A percentile compares a stretch with the other conserved stretches of the same genome.
Evolutionary conservation across 2,113 vertebrate species (phyloP).

Genomic region (Psittacus erithacus): DNA sequence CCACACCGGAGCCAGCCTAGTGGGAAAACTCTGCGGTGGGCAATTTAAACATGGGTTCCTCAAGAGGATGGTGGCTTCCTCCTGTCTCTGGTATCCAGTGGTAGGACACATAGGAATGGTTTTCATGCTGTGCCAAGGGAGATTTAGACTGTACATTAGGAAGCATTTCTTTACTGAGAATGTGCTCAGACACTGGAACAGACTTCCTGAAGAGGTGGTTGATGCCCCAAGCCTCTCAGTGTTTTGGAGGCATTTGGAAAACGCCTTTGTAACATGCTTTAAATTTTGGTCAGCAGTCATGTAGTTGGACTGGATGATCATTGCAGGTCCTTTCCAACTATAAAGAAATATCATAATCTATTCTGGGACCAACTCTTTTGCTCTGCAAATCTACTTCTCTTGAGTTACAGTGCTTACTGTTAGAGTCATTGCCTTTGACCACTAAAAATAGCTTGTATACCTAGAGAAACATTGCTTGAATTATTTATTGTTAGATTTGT

Average conservation of each 20-base stretch:
- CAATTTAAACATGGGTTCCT: not conserved
- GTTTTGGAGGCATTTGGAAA: not conserved
- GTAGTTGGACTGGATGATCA: not conserved
- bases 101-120: rapidly evolving
- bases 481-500: not conserved
- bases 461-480: not conserved
- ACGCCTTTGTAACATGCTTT: not conserved
- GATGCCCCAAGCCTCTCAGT: not conserved
- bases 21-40: not conserved
- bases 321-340: not conserved
- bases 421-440: not conserved
- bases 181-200: not conserved
- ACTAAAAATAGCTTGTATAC: not conserved
- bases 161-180: not conserved
- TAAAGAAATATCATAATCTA: not conserved
- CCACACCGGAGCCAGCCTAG: rapidly evolving
- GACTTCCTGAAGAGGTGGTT: not conserved
- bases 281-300: not conserved
- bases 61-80: not conserved
- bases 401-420: not conserved
- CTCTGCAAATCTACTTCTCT: not conserved
- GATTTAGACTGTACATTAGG: not conserved
- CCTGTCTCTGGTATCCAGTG: not conserved
- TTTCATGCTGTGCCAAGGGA: not conserved
- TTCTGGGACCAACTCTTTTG: not conserved